A percentile compares a stretch with the other conserved stretches of the same genome.
Conservation (phyloP, 1,140 invertebrate species). For the Andricus grossulariae region DNA sequence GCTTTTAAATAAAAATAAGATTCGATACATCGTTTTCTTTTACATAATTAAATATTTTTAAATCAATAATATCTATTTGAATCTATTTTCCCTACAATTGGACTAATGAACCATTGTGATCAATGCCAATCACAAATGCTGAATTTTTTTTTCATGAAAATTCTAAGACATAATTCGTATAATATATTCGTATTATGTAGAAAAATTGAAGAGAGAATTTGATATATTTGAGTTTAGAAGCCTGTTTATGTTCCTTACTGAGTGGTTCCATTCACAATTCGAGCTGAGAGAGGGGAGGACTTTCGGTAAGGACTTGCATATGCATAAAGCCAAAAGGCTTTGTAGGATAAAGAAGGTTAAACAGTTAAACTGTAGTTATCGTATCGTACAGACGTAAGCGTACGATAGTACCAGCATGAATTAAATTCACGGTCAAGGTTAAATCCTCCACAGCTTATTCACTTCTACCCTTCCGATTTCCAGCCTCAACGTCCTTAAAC, state of each 20-base stretch:
- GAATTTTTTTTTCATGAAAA: too few species aligned
- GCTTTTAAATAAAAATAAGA: too few species aligned
- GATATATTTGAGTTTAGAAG: neutral
- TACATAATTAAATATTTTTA: too few species aligned
- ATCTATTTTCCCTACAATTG: too few species aligned
- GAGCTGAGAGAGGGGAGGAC: neutral
- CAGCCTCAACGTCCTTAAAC: constrained; percentile 63
- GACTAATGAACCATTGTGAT: too few species aligned
- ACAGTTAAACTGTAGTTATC: constrained; percentile 21
- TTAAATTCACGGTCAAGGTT: constrained; percentile 71
- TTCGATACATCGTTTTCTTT: too few species aligned
- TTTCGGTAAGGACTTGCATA: constrained; percentile 24
- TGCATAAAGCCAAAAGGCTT: constrained; percentile 28
- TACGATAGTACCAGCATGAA: constrained; percentile 67
- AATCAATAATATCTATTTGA: too few species aligned
- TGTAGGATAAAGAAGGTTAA: constrained; percentile 29
- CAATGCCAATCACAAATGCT: too few species aligned
- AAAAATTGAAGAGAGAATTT: neutral
- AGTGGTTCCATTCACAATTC: constrained; percentile 16
- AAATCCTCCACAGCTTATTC: constrained; percentile 52
- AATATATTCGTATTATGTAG: neutral
- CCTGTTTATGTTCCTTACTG: neutral
- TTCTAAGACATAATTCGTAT: too few species aligned
- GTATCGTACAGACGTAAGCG: constrained; percentile 43
- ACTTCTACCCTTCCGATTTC: constrained; percentile 60